Conservation (phyloP, 2,113 vertebrate genomes). For the Illadopsis cleaveri region DNA sequence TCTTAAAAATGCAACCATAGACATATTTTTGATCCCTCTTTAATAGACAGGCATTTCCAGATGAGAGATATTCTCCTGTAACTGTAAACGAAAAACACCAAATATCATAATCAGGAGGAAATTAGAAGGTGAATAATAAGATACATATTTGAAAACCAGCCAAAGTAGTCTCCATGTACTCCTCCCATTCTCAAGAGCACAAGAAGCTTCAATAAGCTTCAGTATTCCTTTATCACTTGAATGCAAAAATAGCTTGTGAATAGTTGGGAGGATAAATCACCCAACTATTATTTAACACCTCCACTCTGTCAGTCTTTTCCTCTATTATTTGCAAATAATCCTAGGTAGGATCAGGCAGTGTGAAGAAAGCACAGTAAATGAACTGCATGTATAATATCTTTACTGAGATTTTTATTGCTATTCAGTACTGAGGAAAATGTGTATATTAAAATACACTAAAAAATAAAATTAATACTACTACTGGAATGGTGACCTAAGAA, state of each 20-base stretch:
- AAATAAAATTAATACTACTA: not conserved
- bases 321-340: not conserved
- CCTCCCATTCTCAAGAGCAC: not conserved
- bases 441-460: not conserved
- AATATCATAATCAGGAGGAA: not conserved
- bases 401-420: not conserved
- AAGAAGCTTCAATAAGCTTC: not conserved
- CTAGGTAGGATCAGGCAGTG: not conserved
- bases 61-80: not conserved
- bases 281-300: not conserved
- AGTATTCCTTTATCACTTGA: not conserved
- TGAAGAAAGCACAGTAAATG: not conserved
- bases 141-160: not conserved
- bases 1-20: not conserved
- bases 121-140: not conserved
- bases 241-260: not conserved
- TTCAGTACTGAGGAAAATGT: not conserved
- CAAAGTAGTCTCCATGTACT: not conserved
- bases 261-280: not conserved
- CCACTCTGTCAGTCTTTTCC: not conserved
- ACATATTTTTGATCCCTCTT: not conserved
- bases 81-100: not conserved
- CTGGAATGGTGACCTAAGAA: not conserved
- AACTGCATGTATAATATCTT: not conserved
- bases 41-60: not conserved